Conservation (phyloP, 2,797 vertebrate species). For the Cyclopterus lumpus region DNA sequence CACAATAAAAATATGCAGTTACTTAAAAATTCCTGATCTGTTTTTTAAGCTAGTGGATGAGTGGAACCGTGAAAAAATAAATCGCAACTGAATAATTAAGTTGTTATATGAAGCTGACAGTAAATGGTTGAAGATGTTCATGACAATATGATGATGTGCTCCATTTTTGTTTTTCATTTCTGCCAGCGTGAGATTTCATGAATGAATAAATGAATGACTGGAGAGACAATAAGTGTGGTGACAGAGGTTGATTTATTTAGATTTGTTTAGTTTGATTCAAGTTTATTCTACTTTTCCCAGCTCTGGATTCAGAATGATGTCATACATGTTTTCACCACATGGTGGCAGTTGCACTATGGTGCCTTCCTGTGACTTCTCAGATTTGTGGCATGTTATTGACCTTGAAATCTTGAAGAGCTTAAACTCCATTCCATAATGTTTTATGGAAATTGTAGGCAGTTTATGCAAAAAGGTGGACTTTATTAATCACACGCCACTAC, state of each 20-base stretch:
- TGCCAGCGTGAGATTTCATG: background rate
- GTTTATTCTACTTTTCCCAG: background rate
- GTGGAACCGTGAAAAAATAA: background rate
- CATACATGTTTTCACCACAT: slow-evolving; percentile 33
- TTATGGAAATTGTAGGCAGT: background rate
- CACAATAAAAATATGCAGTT: slow-evolving; percentile 85
- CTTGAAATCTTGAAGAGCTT: background rate
- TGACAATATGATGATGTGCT: background rate
- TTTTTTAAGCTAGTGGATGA: background rate
- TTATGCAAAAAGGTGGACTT: background rate
- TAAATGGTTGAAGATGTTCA: background rate
- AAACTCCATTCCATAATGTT: background rate
- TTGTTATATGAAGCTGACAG: background rate
- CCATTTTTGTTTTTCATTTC: background rate
- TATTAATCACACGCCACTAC: background rate
- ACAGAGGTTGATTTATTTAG: background rate
- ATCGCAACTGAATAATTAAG: background rate
- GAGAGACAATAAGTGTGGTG: background rate
- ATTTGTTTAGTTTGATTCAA: background rate
- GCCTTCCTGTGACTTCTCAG: background rate
- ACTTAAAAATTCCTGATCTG: slow-evolving; percentile 46
- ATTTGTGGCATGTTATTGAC: background rate
- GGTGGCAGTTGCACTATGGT: slow-evolving; percentile 32
- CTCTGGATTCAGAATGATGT: background rate
- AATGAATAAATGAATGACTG: background rate